Evolutionary conservation across 2,113 vertebrate genomes (phyloP), one percentile per base, ranked within the genome.

Genomic region (Amia ocellicauda): DNA sequence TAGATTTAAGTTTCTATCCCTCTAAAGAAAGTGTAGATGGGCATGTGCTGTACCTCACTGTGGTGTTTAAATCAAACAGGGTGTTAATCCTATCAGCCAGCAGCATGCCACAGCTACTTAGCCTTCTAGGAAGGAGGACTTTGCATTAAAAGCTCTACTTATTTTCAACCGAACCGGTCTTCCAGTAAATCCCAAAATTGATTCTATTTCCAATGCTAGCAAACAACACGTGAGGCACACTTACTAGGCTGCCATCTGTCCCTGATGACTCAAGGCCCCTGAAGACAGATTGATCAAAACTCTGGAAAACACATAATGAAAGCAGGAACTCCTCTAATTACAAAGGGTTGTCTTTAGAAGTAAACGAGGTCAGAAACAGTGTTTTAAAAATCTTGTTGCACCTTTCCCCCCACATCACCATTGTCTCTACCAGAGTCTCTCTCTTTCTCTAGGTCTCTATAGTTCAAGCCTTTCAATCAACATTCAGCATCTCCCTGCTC

Each of bases 41-140:
- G 73, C 67, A 78, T 68, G 69, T 76, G 68, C 66, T 70, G 52
- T 41, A 63, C 59, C 51, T 76, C 75, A 49, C 62, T 67, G 60
- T 54, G 41, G 31, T 52, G 62, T 53, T 68, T 65, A 84, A 85
- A 85, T 80, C 79, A 80, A 73, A 70, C 65, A 75, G n/a, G 45
- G 71, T 69, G 51, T 70, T 83, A 86, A 88, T 84, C 84, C 70
- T 43, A 74, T 83, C 74, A 79, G 66, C 67, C 68, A 62, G 45
- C 43, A 61, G 49, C 24, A 67, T 76, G 72, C 62, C 59, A 77
- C 64, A 72, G 71, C 11, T 10, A 71, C 17, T 76, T 73, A 63
- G 65, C 60, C 60, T 64, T 59, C 64, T 66, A 36, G 5, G 11
- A 58, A 75, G 53, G 58, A 43, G 45, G 75, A 68, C 71, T 56